These are phyloP conservation scores for Pegoplata infirma DNA, from an alignment of 2,888 invertebrate genomes.

Conservation along the genomic window DNA sequence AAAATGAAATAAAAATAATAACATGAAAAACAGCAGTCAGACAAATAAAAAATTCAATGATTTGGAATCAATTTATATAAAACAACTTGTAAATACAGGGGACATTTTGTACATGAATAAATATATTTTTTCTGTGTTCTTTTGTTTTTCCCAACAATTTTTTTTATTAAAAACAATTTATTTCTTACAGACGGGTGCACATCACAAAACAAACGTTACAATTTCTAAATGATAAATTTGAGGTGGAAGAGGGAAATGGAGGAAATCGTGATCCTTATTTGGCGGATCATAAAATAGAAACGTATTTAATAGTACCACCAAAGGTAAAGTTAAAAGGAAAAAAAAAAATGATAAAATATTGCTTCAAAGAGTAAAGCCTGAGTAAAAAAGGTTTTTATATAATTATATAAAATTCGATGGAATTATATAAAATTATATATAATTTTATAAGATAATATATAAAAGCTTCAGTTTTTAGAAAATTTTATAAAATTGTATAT, in stretches of 20 bases:
- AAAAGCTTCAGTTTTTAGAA: too few relatives aligned
- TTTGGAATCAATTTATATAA: slow-evolving; percentile 32
- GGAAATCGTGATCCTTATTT: slow-evolving; percentile 89
- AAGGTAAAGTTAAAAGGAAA: too few relatives aligned
- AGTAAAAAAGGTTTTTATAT: too few relatives aligned
- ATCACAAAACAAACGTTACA: slow-evolving; percentile 90
- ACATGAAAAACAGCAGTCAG: neutral
- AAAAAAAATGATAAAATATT: too few relatives aligned
- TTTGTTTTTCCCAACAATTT: slow-evolving; percentile 6
- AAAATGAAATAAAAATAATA: too few relatives aligned
- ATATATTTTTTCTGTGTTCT: slow-evolving; percentile 1
- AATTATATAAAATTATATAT: too few relatives aligned
- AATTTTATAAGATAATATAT: too few relatives aligned
- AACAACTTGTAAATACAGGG: slow-evolving; percentile 2
- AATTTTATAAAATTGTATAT: too few relatives aligned
- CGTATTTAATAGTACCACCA: slow-evolving; percentile 91
- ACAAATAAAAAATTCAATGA: slow-evolving; percentile 48
- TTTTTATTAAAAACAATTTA: slow-evolving; percentile 33
- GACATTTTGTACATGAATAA: slow-evolving; percentile 26
- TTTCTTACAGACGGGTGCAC: slow-evolving; percentile 86
- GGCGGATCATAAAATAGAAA: slow-evolving; percentile 93
- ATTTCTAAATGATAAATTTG: slow-evolving; percentile 88
- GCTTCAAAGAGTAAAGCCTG: too few relatives aligned
- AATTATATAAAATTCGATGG: too few relatives aligned
- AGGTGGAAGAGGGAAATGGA: slow-evolving; percentile 92